Conservation (phyloP, 2,113 vertebrate species). For the Sapayoa aenigma region DNA sequence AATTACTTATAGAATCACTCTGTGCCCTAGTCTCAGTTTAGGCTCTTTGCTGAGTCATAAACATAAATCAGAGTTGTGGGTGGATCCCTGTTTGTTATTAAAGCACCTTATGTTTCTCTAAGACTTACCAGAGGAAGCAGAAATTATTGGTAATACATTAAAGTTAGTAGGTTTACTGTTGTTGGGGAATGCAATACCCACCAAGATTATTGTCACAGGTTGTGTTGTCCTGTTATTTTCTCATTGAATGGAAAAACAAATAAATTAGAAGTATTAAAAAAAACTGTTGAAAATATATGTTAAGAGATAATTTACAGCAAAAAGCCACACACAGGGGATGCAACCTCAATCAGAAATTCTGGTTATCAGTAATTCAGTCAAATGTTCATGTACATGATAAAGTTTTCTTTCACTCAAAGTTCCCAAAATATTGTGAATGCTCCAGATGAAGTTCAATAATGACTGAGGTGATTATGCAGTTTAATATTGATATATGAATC, state of each 20-base stretch:
- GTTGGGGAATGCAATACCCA: not conserved
- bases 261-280: not conserved
- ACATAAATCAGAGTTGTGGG: constrained; percentile 50
- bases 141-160: constrained; percentile 39
- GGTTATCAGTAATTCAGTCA: not conserved
- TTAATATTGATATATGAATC: constrained; percentile 18
- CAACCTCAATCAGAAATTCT: not conserved
- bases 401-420: not conserved
- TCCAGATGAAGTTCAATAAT: not conserved
- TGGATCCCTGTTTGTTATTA: constrained; percentile 60
- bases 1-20: constrained; percentile 43
- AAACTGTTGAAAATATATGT: not conserved
- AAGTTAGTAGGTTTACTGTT: not conserved
- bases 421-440: not conserved
- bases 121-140: constrained; percentile 1
- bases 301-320: not conserved
- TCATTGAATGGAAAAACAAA: not conserved
- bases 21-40: constrained; percentile 45
- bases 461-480: constrained; percentile 28
- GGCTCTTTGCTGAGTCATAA: constrained; percentile 54
- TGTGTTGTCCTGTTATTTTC: not conserved
- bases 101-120: constrained; percentile 53
- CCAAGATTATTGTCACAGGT: not conserved
- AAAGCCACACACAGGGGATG: not conserved
- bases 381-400: not conserved